A percentile compares a stretch with the other conserved stretches of the same genome.
Evolutionary conservation across 2,113 vertebrate species (phyloP).

Genomic region (Scomber colias): DNA sequence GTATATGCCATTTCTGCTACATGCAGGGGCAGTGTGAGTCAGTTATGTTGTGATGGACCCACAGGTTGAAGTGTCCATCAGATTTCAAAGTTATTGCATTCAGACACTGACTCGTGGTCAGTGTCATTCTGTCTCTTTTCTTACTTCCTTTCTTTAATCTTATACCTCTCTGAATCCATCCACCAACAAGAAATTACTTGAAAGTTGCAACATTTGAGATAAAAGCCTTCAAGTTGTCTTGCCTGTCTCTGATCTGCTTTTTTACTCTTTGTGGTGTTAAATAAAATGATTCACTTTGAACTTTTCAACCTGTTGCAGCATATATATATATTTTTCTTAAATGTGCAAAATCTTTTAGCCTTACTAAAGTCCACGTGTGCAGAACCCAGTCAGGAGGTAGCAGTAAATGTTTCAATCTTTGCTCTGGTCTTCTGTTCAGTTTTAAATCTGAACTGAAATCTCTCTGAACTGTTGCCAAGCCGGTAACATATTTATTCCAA

Average conservation of each 20-base stretch:
- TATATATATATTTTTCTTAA: not conserved
- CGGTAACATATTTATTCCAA: not conserved
- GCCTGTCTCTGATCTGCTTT: slow-evolving; percentile 30
- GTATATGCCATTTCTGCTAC: not conserved
- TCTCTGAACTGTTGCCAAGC: slow-evolving; percentile 11
- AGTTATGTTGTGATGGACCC: not conserved
- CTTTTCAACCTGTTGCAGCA: slow-evolving; percentile 20
- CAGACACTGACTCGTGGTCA: slow-evolving; percentile 9
- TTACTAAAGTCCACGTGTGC: not conserved
- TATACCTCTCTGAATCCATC: slow-evolving; percentile 22
- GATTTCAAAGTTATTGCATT: slow-evolving; percentile 6
- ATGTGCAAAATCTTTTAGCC: not conserved
- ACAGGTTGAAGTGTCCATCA: not conserved
- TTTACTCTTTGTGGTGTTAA: not conserved
- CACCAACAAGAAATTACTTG: slow-evolving; percentile 28
- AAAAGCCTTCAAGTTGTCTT: slow-evolving; percentile 30
- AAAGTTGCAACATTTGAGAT: slow-evolving; percentile 47
- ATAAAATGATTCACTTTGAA: slow-evolving; percentile 45
- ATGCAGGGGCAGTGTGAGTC: not conserved
- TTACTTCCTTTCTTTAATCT: slow-evolving; percentile 31
- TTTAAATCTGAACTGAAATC: slow-evolving; percentile 6
- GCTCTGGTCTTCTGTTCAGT: not conserved
- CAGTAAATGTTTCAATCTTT: slow-evolving; percentile 10
- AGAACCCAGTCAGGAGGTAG: not conserved
- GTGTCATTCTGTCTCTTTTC: not conserved